These are phyloP conservation scores for Anodontia alba DNA, from an alignment of 2,888 invertebrate genomes.

Conservation along the genomic window DNA sequence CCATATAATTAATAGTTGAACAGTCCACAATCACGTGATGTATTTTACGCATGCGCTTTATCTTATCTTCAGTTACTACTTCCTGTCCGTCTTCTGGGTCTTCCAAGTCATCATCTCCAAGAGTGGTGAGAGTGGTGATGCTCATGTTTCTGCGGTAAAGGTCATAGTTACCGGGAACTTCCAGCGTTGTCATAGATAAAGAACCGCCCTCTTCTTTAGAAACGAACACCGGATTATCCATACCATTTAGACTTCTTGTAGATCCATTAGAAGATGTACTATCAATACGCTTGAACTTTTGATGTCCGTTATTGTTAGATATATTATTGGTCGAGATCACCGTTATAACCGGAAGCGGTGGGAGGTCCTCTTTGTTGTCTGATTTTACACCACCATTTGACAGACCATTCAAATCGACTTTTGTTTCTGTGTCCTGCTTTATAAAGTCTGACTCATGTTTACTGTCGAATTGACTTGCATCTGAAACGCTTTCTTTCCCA, in stretches of 20 bases:
- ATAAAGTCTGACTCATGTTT: constrained; percentile 22
- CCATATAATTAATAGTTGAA: constrained; percentile 77
- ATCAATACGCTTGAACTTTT: constrained; percentile 35
- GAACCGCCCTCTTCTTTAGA: constrained; percentile 49
- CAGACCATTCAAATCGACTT: constrained; percentile 1
- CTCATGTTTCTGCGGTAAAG: constrained; percentile 54
- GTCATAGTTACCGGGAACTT: constrained; percentile 49
- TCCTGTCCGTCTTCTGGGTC: constrained; percentile 26
- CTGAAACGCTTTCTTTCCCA: background rate
- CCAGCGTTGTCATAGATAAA: constrained; percentile 15
- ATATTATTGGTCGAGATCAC: background rate
- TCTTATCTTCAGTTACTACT: constrained; percentile 61
- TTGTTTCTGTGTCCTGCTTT: constrained; percentile 22
- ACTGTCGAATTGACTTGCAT: constrained; percentile 17
- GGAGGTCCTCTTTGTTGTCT: background rate
- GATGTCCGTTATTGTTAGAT: constrained; percentile 3
- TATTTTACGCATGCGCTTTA: constrained; percentile 71
- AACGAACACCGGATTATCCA: constrained; percentile 62
- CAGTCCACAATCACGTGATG: constrained; percentile 79
- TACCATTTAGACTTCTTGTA: constrained; percentile 28
- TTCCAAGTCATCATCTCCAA: constrained; percentile 38
- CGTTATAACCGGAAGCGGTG: constrained; percentile 16
- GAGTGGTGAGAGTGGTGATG: constrained; percentile 48
- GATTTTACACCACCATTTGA: constrained; percentile 12
- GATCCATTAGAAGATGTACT: constrained; percentile 45